Evolutionary conservation across 2,113 vertebrate species (phyloP).

Genomic region (Xenopus laevis): DNA sequence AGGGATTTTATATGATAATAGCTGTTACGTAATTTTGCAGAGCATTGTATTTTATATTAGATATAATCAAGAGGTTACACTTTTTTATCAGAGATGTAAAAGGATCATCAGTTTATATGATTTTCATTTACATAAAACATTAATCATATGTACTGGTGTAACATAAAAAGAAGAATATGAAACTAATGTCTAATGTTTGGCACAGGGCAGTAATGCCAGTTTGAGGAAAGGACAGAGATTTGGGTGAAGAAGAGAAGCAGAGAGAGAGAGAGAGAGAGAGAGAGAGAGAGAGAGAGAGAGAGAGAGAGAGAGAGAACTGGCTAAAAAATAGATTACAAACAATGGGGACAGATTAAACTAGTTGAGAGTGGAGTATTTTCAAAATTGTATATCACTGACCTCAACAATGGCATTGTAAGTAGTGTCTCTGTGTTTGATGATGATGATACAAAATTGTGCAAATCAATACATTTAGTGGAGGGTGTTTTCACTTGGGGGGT

Average conservation of each 20-base stretch:
- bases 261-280: too few species aligned
- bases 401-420: too few species aligned
- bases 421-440: too few species aligned
- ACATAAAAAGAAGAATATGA: slow-evolving; percentile 32
- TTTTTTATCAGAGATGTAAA: slow-evolving; percentile 45
- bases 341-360: too few species aligned
- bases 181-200: slow-evolving; percentile 31
- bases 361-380: too few species aligned
- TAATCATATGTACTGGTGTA: slow-evolving; percentile 24
- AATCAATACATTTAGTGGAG: too few species aligned
- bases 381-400: too few species aligned
- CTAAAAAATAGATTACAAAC: too few species aligned
- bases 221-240: slow-evolving; percentile 14
- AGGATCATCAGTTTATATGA: slow-evolving; percentile 39
- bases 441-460: too few species aligned
- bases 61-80: slow-evolving; percentile 32
- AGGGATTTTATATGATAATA: background rate
- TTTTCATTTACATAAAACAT: slow-evolving; percentile 39
- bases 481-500: too few species aligned
- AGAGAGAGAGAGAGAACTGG: too few species aligned
- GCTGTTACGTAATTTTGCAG: slow-evolving; percentile 14
- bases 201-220: slow-evolving; percentile 37
- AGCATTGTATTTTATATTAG: slow-evolving; percentile 40
- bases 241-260: slow-evolving; percentile 4
- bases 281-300: too few species aligned